Base-by-base conservation (phyloP, 2,888 invertebrate species). In the Apamea epomidion region DNA sequence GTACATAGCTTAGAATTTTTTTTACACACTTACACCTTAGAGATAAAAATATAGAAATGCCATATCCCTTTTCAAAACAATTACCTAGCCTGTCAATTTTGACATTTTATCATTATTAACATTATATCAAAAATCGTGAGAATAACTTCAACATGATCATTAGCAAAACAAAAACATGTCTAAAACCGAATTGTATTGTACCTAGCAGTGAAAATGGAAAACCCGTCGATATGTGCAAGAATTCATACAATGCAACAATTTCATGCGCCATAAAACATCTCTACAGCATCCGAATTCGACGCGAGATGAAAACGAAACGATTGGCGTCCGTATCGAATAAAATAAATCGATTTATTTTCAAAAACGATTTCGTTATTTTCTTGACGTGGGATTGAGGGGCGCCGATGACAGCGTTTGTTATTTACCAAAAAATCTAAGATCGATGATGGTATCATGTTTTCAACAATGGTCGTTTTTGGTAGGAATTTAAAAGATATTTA, bases 221-320 rank as follows among this genome's bases (percentile, higher is more conserved):
- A 97, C 93, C 93, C 93, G 90, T 91, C 91, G 91, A 91, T 90
- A 92, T 92, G 92, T 93, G 91, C 91, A 92, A 90, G 93, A 92
- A 93, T 93, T 91, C 89, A 92, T 92, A 95, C 94, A 96, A 95
- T 94, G 92, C 93, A 92, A 91, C 96, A 94, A 97, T 97, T 97
- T 97, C 96, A 97, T 96, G 97, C 94, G 93, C 94, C 96, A 97
- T 97, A 97, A 97, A 96, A 95, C 93, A 95, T 93, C 92, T 91
- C 91, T 91, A 92, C 92, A 91, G 92, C 91, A 93, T 95, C 93
- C 92, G 91, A 94, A 94, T 93, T 92, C 92, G 91, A 93, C 92
- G 89, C 91, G 92, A 94, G 93, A 93, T 92, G 92, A 92, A 93
- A 94, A 93, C 93, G 93, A 93, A 94, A 92, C 93, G 92, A 92